These are phyloP conservation scores for Diplolepis rosae DNA, from an alignment of 2,888 invertebrate genomes.

Conservation along the genomic window DNA sequence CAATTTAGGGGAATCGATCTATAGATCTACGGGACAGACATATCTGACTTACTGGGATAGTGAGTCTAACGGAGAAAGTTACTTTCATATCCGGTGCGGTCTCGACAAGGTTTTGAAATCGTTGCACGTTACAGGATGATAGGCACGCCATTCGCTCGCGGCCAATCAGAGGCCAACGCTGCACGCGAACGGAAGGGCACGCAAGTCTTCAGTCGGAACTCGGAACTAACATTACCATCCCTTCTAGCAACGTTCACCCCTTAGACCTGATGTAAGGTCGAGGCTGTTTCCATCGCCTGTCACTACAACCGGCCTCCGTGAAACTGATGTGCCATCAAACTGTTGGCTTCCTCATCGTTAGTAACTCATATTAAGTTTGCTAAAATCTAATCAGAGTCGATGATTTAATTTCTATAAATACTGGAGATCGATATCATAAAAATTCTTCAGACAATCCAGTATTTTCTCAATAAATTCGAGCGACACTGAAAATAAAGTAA, in stretches of 20 bases:
- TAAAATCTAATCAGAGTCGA: too few species aligned
- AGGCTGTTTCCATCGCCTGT: background rate
- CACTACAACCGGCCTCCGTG: background rate
- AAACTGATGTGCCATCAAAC: background rate
- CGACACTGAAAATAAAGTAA: too few species aligned
- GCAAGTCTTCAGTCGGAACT: constrained; percentile 48
- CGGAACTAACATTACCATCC: constrained; percentile 34
- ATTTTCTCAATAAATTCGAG: too few species aligned
- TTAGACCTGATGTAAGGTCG: background rate
- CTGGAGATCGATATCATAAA: too few species aligned
- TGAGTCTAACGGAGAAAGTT: constrained; percentile 58
- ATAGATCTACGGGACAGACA: constrained; percentile 44
- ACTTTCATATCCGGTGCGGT: constrained; percentile 64
- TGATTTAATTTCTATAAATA: too few species aligned
- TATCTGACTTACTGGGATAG: constrained; percentile 43
- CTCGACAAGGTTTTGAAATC: constrained; percentile 59
- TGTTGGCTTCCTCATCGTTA: background rate
- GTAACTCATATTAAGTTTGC: background rate
- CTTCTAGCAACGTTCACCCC: background rate
- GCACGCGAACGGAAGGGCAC: constrained; percentile 58
- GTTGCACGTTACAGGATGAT: constrained; percentile 53
- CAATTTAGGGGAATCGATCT: constrained; percentile 52
- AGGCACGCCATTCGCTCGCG: constrained; percentile 55
- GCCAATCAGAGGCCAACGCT: constrained; percentile 56
- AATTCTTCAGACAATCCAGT: too few species aligned